These are phyloP conservation scores for Nestor notabilis DNA, from an alignment of 2,113 vertebrate genomes.

Conservation along the genomic window DNA sequence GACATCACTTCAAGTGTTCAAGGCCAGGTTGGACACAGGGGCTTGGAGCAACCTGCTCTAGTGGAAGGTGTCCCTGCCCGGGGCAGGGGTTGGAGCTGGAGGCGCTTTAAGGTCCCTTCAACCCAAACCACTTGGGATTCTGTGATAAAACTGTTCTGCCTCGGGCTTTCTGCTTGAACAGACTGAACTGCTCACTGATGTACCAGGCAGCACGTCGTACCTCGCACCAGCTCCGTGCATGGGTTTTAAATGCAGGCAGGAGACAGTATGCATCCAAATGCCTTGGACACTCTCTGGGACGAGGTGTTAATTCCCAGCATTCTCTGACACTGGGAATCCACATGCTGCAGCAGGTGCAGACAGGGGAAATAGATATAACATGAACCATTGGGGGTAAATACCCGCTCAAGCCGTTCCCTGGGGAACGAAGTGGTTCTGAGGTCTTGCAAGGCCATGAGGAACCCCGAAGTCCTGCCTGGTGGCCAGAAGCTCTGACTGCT, in stretches of 20 bases:
- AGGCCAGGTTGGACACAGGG: background rate
- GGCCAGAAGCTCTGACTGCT: background rate
- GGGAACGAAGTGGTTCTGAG: background rate
- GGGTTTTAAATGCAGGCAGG: background rate
- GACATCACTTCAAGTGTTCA: background rate
- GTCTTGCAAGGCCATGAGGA: background rate
- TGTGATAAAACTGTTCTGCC: background rate
- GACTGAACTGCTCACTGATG: fast-evolving
- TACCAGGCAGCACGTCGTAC: background rate
- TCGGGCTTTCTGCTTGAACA: background rate
- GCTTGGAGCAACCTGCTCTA: too few relatives aligned
- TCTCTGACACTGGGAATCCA: background rate
- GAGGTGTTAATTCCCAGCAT: background rate
- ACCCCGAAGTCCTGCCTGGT: background rate
- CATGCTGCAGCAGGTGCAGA: background rate
- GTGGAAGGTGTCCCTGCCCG: too few relatives aligned
- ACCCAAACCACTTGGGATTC: background rate
- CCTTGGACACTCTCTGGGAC: too few relatives aligned
- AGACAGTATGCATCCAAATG: background rate
- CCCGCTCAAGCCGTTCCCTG: background rate
- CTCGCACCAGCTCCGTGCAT: background rate
- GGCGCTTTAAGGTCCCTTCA: background rate
- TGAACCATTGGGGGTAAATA: background rate
- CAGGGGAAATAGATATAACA: fast-evolving
- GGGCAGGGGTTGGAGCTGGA: background rate